Percentiles rank a stretch among this genome's conserved stretches.
phyloP scores from a whole-genome alignment of 1,140 invertebrate genomes.

The Tribolium madens region DNA sequence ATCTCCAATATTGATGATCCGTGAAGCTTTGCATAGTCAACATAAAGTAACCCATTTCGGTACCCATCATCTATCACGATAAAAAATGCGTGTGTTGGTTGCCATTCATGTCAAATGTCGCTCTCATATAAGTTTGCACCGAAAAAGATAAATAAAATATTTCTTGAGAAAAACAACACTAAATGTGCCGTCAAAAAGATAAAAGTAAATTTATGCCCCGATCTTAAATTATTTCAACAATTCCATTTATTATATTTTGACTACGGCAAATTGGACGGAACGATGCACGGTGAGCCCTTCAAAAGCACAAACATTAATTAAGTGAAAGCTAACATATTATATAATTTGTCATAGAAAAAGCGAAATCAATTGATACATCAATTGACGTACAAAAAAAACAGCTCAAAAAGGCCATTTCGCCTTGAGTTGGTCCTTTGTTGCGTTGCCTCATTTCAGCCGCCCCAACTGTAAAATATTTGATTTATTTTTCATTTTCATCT shows the following conservation, averaged over 20 bases:
- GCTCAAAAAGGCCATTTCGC: too few relatives aligned
- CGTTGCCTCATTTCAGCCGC: background rate
- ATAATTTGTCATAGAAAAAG: too few relatives aligned
- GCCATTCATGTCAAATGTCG: slow-evolving; percentile 43
- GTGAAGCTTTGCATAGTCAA: slow-evolving; percentile 52
- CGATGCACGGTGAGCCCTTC: too few relatives aligned
- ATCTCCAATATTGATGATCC: slow-evolving; percentile 52
- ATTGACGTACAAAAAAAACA: too few relatives aligned
- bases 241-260: background rate
- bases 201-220: slow-evolving; percentile 26
- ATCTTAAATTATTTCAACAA: slow-evolving; percentile 9
- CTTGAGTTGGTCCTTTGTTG: too few relatives aligned
- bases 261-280: background rate
- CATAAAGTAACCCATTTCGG: slow-evolving; percentile 45
- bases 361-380: too few relatives aligned
- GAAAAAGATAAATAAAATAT: slow-evolving; percentile 44
- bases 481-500: slow-evolving; percentile 3
- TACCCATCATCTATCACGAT: slow-evolving; percentile 49
- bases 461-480: slow-evolving; percentile 15
- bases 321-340: too few relatives aligned
- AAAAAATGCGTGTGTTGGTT: slow-evolving; percentile 43
- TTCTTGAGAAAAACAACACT: slow-evolving; percentile 22
- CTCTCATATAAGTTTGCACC: slow-evolving; percentile 15
- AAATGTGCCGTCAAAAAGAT: slow-evolving; percentile 43
- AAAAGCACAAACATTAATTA: too few relatives aligned